Evolutionary conservation across 2,113 vertebrate genomes (phyloP), one percentile per base, ranked within the genome.

Genomic region (Serinus canaria): DNA sequence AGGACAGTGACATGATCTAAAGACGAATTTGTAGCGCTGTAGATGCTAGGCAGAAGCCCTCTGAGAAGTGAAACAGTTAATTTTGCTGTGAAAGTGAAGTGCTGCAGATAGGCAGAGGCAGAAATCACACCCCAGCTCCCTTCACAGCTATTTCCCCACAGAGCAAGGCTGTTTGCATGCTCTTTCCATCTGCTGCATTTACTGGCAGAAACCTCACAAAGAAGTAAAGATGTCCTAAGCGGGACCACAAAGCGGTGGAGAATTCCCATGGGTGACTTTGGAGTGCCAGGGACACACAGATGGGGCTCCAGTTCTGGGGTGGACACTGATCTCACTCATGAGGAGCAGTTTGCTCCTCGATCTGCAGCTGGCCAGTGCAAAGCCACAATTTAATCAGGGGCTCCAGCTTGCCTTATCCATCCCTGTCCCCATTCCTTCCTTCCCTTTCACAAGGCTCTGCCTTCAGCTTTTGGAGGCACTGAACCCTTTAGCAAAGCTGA

Each of bases 221-320:
- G 58, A 60, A 64, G 24, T n/a, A 55, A 59, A 92, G 82, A 39
- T 5, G 39, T 17, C 52, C 24, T 17, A 21, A 68, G 53, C 27
- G 37, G 37, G 60, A 53, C 14, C 28, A 37, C 9, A 21, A 2
- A 56, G 59, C 5, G 4, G 39, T 3, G 3, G 59, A 62, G 28
- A 31, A 63, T n/a, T 59, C 31, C 58, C 18, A 22, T 1, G 35
- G 37, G 56, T 70, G 82, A 55, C 52, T 35, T 19, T 15, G 58
- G 35, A 13, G 37, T 33, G 70, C 47, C 31, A 63, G 37, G 77
- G 37, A n/a, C 31, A 27, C 0, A 0, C 41, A 37, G 55, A 21
- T 0, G 5, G 0, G 4, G 13, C 16, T 25, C 35, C 4, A 0
- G 41, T 6, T 52, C 43, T 0, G 2, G 20, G 27, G 44, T 12